A percentile compares a stretch with the other conserved stretches of the same genome.
Conservation (phyloP, 2,113 vertebrate species). For the Osmerus eperlanus region DNA sequence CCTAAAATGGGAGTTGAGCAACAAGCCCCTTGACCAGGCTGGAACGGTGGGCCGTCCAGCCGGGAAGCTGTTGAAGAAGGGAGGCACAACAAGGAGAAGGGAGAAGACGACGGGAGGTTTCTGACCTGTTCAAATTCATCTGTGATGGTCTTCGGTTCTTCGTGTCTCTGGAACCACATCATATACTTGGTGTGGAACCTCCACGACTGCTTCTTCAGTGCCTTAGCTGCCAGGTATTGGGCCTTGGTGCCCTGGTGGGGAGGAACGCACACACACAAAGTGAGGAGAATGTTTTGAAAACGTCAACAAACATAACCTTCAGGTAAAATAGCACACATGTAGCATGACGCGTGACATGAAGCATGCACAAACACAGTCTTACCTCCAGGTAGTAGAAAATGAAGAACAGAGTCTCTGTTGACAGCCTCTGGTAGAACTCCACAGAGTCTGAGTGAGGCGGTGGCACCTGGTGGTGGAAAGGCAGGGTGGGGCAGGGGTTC, state of each 20-base stretch:
- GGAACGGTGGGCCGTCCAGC: too few species aligned
- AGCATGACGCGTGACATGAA: neutral
- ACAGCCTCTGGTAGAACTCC: constrained; percentile 81
- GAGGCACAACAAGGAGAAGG: neutral
- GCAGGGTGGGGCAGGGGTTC: constrained; percentile 79
- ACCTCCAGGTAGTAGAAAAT: constrained; percentile 82
- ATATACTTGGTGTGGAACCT: constrained; percentile 84
- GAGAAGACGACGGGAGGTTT: neutral
- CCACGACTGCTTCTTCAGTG: constrained; percentile 82
- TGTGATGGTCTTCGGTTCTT: constrained; percentile 83
- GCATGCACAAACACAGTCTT: neutral
- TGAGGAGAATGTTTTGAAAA: neutral
- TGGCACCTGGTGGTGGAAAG: constrained; percentile 79
- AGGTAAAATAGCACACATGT: too few species aligned
- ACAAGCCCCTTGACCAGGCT: too few species aligned
- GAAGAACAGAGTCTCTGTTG: constrained; percentile 79
- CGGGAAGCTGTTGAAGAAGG: neutral
- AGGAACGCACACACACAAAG: neutral
- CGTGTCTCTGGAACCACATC: constrained; percentile 84
- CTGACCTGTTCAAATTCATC: constrained; percentile 81
- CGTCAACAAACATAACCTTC: neutral
- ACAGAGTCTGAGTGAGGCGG: constrained; percentile 76
- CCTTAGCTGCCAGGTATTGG: constrained; percentile 80
- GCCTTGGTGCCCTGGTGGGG: constrained; percentile 75
- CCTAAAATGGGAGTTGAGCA: too few species aligned